Percentiles rank a stretch among this genome's conserved stretches.
phyloP scores from a whole-genome alignment of 2,888 invertebrate genomes.

The Meliscaeva auricollis region DNA sequence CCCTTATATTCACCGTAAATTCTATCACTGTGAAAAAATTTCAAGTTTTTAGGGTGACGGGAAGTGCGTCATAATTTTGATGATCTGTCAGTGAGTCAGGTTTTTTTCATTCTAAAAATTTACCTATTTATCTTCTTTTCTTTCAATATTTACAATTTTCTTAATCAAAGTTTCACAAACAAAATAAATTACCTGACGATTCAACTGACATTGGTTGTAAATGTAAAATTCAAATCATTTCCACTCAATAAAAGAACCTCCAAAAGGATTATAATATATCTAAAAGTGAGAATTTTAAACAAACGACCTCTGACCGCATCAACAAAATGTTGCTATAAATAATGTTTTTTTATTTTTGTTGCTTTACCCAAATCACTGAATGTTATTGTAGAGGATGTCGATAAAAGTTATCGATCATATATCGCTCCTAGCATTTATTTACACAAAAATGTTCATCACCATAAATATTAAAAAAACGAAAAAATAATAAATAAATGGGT shows the following conservation, averaged over 20 bases:
- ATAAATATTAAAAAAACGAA: slow-evolving; percentile 53
- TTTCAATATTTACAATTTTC: too few species aligned
- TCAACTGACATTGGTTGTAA: neutral
- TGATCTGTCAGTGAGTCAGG: too few species aligned
- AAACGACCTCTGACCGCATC: slow-evolving; percentile 2
- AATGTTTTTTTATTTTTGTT: neutral
- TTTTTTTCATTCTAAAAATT: too few species aligned
- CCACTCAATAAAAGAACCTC: neutral
- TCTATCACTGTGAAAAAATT: too few species aligned
- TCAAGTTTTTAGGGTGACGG: too few species aligned
- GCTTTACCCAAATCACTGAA: slow-evolving; percentile 19
- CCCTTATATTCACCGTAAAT: too few species aligned
- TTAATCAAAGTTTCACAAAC: neutral
- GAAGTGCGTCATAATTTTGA: too few species aligned
- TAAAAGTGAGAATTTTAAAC: neutral
- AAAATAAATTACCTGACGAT: neutral
- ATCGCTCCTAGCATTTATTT: slow-evolving; percentile 14
- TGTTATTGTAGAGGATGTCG: slow-evolving; percentile 9
- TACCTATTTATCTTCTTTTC: too few species aligned
- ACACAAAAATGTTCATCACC: slow-evolving; percentile 48
- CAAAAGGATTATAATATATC: slow-evolving; percentile 18
- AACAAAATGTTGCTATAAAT: slow-evolving; percentile 23
- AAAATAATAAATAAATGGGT: slow-evolving; percentile 21
- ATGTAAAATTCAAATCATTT: slow-evolving; percentile 2
- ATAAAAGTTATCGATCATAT: slow-evolving; percentile 66